Evolutionary conservation across 2,797 vertebrate species (phyloP).

Genomic region (Propithecus perrieri): DNA sequence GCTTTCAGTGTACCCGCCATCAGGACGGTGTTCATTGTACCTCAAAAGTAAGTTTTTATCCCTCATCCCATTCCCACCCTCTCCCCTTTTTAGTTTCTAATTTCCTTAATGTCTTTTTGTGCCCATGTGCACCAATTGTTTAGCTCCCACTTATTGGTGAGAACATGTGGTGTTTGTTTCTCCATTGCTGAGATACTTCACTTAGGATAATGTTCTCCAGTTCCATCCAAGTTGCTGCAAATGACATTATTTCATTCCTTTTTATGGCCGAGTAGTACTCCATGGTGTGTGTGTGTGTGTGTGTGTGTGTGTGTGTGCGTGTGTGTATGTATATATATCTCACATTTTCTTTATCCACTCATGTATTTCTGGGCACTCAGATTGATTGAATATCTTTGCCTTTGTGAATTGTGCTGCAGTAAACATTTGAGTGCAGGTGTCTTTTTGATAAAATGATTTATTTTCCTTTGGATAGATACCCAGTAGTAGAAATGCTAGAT

Average conservation of each 20-base stretch:
- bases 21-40: background rate
- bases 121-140: background rate
- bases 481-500: background rate
- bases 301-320: too few species aligned
- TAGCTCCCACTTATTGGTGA: background rate
- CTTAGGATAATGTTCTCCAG: background rate
- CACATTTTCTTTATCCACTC: background rate
- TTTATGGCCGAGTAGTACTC: background rate
- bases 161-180: background rate
- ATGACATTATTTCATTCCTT: background rate
- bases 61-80: background rate
- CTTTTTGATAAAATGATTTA: background rate
- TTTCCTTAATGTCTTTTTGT: background rate
- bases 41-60: background rate
- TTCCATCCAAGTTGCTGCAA: background rate
- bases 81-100: background rate
- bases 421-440: background rate
- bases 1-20: background rate
- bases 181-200: background rate
- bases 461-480: background rate
- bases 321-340: background rate
- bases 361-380: background rate
- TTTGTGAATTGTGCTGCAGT: background rate
- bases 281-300: background rate
- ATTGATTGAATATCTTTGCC: background rate